Base-by-base conservation (phyloP, 2,797 vertebrate genomes). In the Pipistrellus kuhlii region DNA sequence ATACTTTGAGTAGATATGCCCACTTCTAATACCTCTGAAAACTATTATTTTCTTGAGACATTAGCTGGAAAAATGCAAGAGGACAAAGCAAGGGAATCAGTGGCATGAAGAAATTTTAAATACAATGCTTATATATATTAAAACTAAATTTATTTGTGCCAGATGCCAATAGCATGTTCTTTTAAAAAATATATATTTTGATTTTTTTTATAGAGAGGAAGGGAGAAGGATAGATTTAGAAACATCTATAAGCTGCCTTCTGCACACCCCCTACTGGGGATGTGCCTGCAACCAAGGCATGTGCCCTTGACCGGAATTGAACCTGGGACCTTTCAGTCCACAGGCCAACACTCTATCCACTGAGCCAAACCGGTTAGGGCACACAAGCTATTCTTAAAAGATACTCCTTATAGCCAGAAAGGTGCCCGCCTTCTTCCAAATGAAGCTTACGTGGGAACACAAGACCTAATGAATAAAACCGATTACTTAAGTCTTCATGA, bases 31-130 rank as follows among this genome's bases (percentile, higher is more conserved):
- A 86, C 12, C 18, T 86, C 71, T 57, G 62, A 73, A 95, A 90
- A 91, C 21, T 73, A 95, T 0, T 64, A 82, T 82, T 94, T 85
- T 77, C 32, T 88, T 88, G 25, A 96, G 30, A 62, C 23, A 80
- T 68, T 55, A 78, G 64, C 81, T 81, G 6, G 46, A 92, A 41
- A 95, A 93, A 87, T 46, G 0, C 23, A 23, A 86, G 25, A 48
- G 4, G 21, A 92, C 64, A 94, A 87, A 66, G 85, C 17, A 92
- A 83, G 32, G 27, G 5, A 88, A 93, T 69, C 17, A 68, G 25
- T 75, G 21, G 15, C 17, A 64, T 48, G 25, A 75, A 35, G 23
- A 95, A 81, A 94, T 57, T 77, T 27, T 93, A 41, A 86, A 69
- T 68, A 59, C 5, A 41, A 6, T 64, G 76, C 21, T 85, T 68